phyloP scores from a whole-genome alignment of 1,140 invertebrate species.

The Protaetia brevitarsis region DNA sequence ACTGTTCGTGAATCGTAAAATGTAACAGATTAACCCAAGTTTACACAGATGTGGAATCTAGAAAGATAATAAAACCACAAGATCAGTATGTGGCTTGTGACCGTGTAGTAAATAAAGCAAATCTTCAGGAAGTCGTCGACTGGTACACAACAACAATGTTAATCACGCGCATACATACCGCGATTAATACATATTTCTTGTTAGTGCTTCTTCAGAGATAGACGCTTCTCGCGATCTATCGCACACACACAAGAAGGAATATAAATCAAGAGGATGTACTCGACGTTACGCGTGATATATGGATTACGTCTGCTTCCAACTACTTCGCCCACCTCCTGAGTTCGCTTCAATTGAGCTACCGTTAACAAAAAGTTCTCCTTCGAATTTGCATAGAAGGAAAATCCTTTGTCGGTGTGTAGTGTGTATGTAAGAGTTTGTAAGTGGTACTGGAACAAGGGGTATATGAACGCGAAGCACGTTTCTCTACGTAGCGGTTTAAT shows the following conservation, averaged over 20 bases:
- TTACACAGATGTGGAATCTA: neutral
- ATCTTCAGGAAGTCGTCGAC: neutral
- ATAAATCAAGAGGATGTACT: slow-evolving; percentile 1
- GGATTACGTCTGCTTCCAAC: neutral
- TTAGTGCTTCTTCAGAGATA: neutral
- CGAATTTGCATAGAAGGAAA: neutral
- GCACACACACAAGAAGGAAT: neutral
- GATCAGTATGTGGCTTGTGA: neutral
- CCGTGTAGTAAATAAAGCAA: neutral
- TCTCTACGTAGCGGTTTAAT: neutral
- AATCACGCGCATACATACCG: neutral
- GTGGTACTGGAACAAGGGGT: neutral
- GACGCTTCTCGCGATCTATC: neutral
- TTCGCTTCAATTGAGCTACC: neutral
- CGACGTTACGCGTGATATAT: neutral
- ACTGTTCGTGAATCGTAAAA: too few species aligned
- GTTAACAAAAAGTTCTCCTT: neutral
- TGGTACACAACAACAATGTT: neutral
- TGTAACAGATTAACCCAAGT: too few species aligned
- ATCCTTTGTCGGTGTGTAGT: neutral
- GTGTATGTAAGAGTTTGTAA: neutral
- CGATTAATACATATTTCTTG: neutral
- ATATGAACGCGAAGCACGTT: neutral
- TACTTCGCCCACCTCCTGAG: neutral
- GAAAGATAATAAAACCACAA: neutral